A percentile compares a stretch with the other conserved stretches of the same genome.
Evolutionary conservation across 2,888 invertebrate species (phyloP).

Genomic region (Tetanocera ferruginea): DNA sequence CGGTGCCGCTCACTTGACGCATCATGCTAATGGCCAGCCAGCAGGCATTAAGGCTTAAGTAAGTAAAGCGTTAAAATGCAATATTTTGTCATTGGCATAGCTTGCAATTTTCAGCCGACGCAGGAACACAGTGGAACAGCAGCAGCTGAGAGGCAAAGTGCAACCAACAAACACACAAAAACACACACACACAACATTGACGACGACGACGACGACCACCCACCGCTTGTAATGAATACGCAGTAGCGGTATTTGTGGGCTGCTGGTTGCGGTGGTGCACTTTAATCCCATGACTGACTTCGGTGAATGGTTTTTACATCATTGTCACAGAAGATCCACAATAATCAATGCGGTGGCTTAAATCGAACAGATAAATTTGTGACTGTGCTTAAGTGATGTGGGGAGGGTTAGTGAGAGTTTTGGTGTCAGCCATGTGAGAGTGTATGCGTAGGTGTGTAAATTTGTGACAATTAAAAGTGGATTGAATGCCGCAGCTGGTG

Average conservation of each 20-base stretch:
- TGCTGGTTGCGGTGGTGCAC: neutral
- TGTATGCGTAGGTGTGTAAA: conserved; percentile 1
- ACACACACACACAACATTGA: neutral
- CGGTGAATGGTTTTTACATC: conserved; percentile 16
- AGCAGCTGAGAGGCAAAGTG: neutral
- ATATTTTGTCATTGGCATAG: conserved; percentile 35
- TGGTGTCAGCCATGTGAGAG: neutral
- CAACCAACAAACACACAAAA: neutral
- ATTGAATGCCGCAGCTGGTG: conserved; percentile 15
- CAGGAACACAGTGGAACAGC: neutral
- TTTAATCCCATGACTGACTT: conserved; percentile 1
- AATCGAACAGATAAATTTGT: conserved; percentile 5
- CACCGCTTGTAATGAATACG: neutral
- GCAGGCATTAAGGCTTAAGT: conserved; percentile 41
- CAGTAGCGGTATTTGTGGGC: neutral
- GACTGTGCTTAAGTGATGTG: neutral
- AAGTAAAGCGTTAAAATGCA: conserved; percentile 45
- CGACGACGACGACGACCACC: neutral
- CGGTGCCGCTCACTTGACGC: neutral
- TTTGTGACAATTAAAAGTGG: conserved; percentile 22
- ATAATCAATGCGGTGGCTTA: conserved; percentile 62
- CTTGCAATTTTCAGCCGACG: neutral
- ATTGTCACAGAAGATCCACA: conserved; percentile 43
- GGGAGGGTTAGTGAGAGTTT: neutral
- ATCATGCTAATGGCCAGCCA: conserved; percentile 30